Evolutionary conservation across 2,888 invertebrate species (phyloP).

Genomic region (Pardosa pseudoannulata): DNA sequence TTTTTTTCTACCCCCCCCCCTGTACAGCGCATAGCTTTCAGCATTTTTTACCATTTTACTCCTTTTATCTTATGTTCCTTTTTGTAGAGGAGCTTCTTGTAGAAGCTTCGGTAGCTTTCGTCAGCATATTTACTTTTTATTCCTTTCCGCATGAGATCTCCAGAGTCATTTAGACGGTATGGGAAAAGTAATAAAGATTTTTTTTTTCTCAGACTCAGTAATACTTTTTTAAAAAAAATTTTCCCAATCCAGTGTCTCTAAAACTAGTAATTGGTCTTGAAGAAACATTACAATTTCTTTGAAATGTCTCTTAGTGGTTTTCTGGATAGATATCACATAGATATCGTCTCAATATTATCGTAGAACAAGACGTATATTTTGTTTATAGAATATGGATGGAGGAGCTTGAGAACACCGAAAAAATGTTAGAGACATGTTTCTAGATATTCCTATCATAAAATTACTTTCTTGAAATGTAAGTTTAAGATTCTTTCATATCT

Average conservation of each 20-base stretch:
- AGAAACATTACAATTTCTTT: constrained; percentile 9
- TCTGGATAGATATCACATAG: not conserved
- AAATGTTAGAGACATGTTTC: not conserved
- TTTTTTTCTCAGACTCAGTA: not conserved
- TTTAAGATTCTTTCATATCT: not conserved
- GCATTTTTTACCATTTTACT: constrained; percentile 54
- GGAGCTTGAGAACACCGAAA: not conserved
- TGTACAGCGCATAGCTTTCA: constrained; percentile 39
- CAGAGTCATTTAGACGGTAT: constrained; percentile 39
- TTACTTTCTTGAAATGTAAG: not conserved
- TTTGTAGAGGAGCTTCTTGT: constrained; percentile 19
- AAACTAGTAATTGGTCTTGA: constrained; percentile 7
- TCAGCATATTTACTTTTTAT: constrained; percentile 62
- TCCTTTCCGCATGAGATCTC: constrained; percentile 39
- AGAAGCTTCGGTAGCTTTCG: constrained; percentile 35
- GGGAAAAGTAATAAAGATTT: constrained; percentile 18
- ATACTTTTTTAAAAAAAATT: not conserved
- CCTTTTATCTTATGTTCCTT: constrained; percentile 56
- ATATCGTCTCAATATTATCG: constrained; percentile 3
- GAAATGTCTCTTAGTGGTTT: not conserved
- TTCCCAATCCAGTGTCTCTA: constrained; percentile 9
- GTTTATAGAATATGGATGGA: not conserved
- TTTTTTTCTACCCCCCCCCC: constrained; percentile 13
- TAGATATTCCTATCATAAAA: not conserved
- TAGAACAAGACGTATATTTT: not conserved